Evolutionary conservation across 2,888 invertebrate species (phyloP), one percentile per base, ranked within the genome.

Genomic region (Vandiemenella viatica): DNA sequence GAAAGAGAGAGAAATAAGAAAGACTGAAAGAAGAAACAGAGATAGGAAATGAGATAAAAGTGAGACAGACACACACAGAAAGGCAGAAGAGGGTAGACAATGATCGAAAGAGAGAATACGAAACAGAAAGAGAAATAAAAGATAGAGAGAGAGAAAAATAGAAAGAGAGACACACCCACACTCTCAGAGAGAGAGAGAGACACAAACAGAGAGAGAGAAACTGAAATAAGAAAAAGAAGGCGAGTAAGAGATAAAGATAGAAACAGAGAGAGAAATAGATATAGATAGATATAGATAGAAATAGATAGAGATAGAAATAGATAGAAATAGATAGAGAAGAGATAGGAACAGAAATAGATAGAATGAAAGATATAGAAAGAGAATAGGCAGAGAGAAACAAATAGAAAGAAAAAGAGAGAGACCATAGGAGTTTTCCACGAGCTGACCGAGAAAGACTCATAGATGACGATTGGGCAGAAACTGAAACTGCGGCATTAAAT

Each of bases 1-100:
- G 17, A n/a, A 18, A 21, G 23, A 44, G 19, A 15, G 22, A 15
- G 15, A 22, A 16, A 15, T n/a, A n/a, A 44, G 18, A 22, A n/a
- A n/a, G n/a, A n/a, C n/a, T n/a, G n/a, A n/a, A 8, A 44, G 26
- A 22, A 44, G 10, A 20, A 44, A 10, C 7, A 44, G 26, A 8
- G 15, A 17, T 22, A 23, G 15, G 15, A 22, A 8, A 23, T 10
- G 23, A 44, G 10, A 44, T 15, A 4, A 6, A 44, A 4, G 1
- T 23, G 44, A 26, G 6, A 44, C 19, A 43, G n/a, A n/a, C n/a
- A n/a, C n/a, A n/a, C n/a, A 49, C 43, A 40, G 21, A 47, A 10
- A 42, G 41, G 22, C 40, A 41, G 43, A 43, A 23, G 37, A 40
- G 40, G n/a, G 18, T 40, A 46, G 43, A 37, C 23, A 1, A 26